Evolutionary conservation across 2,888 invertebrate species (phyloP), one percentile per base, ranked within the genome.

Genomic region (Brassicogethes aeneus): DNA sequence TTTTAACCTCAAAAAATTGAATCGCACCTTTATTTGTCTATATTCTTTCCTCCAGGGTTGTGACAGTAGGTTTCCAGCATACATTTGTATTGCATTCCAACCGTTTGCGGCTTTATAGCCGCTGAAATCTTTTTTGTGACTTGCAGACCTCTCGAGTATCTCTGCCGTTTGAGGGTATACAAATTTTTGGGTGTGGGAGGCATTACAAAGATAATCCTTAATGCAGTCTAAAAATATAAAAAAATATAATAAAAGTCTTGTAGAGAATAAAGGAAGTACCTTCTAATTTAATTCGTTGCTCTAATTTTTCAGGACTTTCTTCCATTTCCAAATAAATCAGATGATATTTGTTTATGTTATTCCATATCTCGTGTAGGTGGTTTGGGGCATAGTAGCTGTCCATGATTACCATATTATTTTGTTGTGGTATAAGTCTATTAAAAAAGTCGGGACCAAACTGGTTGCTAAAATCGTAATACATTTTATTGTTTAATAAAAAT

Each of bases 21-120:
- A n/a, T n/a, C n/a, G n/a, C 60, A 90, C 91, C 74, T 86, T 80
- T 46, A 92, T 77, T 45, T 79, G 76, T 53, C 79, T 76, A 63
- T 86, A 93, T 65, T 93, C 92, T 63, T 82, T 85, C 51, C 92
- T 71, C 92, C 92, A 93, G 2, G 91, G 90, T 62, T 91, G 89
- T 10, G 83, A 79, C 39, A 89, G 71, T 45, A 93, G 70, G 68
- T 92, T 91, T 41, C 81, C 83, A 2, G 91, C 91, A 65, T 92
- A 92, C 50, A 85, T 74, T 44, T 86, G 89, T 49, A 92, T 74
- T 17, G 88, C 84, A 54, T 85, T 83, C 78, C 89, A 92, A 10
- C 90, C 91, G 35, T 81, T 73, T 16, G 84, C 81, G 12, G 88
- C 87, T 52, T 83, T 77, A 56, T 85, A 85, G 14, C 85, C 88